Percentiles rank a stretch among this genome's conserved stretches.
These are phyloP conservation scores for Triplophysa siluroides DNA, from an alignment of 2,113 vertebrate species.

Conservation along the genomic window DNA sequence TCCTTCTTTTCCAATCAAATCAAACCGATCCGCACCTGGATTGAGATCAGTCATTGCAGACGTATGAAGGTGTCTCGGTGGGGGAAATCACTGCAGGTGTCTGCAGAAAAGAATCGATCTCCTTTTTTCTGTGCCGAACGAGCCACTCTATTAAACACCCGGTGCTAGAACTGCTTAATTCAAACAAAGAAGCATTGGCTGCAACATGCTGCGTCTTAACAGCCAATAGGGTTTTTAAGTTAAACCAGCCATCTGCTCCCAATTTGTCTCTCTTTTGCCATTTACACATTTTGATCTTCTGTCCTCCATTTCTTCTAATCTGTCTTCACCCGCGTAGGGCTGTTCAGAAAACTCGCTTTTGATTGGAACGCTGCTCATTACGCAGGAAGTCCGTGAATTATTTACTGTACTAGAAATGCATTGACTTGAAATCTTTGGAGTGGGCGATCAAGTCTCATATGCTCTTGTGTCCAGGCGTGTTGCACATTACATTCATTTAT, in stretches of 20 bases:
- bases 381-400: not conserved
- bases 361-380: slow-evolving; percentile 21
- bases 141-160: not conserved
- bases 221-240: slow-evolving; percentile 10
- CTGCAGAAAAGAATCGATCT: slow-evolving; percentile 21
- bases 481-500: slow-evolving; percentile 8
- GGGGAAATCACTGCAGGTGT: not conserved
- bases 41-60: slow-evolving; percentile 42
- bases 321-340: slow-evolving; percentile 16
- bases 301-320: slow-evolving; percentile 5
- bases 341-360: not conserved
- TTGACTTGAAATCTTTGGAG: slow-evolving; percentile 29
- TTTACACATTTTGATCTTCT: not conserved
- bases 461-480: not conserved
- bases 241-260: slow-evolving; percentile 1
- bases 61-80: slow-evolving; percentile 6
- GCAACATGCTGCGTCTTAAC: slow-evolving; percentile 4
- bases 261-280: not conserved
- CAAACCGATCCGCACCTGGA: slow-evolving; percentile 37
- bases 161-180: slow-evolving; percentile 10
- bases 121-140: slow-evolving; percentile 9
- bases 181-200: not conserved
- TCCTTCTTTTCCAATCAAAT: slow-evolving; percentile 22
- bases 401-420: slow-evolving; percentile 17
- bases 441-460: slow-evolving; percentile 16